Base-by-base conservation (phyloP, 2,797 vertebrate genomes). In the Eupleurogrammus muticus region DNA sequence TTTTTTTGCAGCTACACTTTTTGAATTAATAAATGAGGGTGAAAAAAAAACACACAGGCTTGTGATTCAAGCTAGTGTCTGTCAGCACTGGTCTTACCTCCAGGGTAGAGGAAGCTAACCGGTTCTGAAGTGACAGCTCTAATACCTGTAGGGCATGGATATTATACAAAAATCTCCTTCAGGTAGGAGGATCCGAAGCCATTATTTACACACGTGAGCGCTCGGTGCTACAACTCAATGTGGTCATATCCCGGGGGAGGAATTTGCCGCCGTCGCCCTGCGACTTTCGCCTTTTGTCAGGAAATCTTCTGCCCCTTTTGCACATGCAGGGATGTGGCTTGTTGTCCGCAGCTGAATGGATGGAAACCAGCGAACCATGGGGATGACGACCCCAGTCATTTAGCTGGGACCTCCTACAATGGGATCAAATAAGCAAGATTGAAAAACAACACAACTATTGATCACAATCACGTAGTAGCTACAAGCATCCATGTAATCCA, bases 141-240 rank as follows among this genome's bases (percentile, higher is more conserved):
- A 48, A 52, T 55, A 66, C 28, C 50, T 38, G 34, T 2, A 1
- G 46, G 52, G 53, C 49, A n/a, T n/a, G 51, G 42, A 21, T 14
- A 10, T 5, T 17, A 51, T 16, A 4, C 55, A 23, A 35, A 9
- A 20, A 56, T 6, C 4, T 62, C 20, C 9, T 62, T 77, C 24
- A 83, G 23, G 51, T 68, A 19, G 49, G 65, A 75, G 35, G 59
- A 35, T 69, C 70, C 10, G 48, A 36, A 23, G 57, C 50, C 81
- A 87, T 86, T 48, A 72, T 81, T 23, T 47, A 35, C 65, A 17
- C 59, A 79, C 34, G 20, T 9, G 40, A 57, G 24, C 20, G 8
- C 5, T 52, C 34, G 50, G 54, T 19, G 24, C 14, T 28, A 2
- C 1, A 49, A 35, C 21, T 66, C 36, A 20, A 4, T 3, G 13